Base-by-base conservation (phyloP, 2,113 vertebrate genomes). In the Phaethornis superciliosus region DNA sequence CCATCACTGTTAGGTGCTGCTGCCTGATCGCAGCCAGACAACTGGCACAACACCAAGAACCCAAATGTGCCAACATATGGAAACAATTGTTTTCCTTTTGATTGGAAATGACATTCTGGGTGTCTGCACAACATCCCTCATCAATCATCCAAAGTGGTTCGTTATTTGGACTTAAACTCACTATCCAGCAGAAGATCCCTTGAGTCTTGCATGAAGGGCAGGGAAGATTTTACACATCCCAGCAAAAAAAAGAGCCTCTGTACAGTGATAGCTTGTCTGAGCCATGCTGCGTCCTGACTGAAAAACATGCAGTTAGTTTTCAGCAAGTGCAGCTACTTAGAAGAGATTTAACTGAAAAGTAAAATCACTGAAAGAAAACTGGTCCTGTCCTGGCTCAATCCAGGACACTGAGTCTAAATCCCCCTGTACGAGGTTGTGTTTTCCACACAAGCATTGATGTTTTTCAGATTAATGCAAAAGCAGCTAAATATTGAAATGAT, bases 1-100 rank as follows among this genome's bases (percentile, higher is more conserved):
- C 95, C 95, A 96, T 93, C 93, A 84, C 69, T 81, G 82, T 22
- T 86, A 86, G 92, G 91, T 95, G 91, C 84, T 91, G 94, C 89
- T 94, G 91, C 88, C 91, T 95, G 96, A 96, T 95, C 32, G 0
- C 96, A 95, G 94, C 92, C 94, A 96, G 93, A 95, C 93, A 90
- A 96, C 90, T 97, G 95, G 93, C 96, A 88, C 88, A 1, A 76
- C 44, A 86, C 94, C 96, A 96, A 65, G 69, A 85, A 62, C 76
- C 59, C 54, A 64, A 93, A 8, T 5, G 77, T 95, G 95, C 91
- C 95, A 95, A 95, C 94, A 95, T 88, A 93, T 88, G 94, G 96
- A 96, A 96, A 90, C 85, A 90, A 96, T 96, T 90, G 68, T 80
- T 95, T 81, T 78, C 82, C 92, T 90, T 94, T 54, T 83, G 69